Base-by-base conservation (phyloP, 1,140 invertebrate genomes). In the Acyrthosiphon pisum region DNA sequence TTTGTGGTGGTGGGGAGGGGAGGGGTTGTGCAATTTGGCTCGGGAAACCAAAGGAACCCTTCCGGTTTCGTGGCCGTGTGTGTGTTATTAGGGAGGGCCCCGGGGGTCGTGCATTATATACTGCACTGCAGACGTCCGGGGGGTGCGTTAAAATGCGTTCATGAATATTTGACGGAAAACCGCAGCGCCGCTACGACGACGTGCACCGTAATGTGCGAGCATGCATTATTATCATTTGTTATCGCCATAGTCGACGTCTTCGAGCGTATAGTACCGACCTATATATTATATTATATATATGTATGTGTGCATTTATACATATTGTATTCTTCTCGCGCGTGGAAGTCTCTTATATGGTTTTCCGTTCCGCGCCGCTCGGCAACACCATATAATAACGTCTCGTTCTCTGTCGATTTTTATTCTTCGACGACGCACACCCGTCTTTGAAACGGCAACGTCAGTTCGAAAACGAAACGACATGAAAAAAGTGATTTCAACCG, bases 131-230 rank as follows among this genome's bases (percentile, higher is more conserved):
- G 37, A 41, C 83, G 41, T n/a, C 23, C 41, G 84, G 83, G 23
- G 84, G 46, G 84, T 9, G 37, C 44, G 84, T 44, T 50, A 88
- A 90, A 46, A 81, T 46, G 30, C 56, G 90, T 91, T 81, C 90
- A 91, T 91, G 90, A 91, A 91, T 91, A 91, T 76, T 91, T 91
- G 41, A 91, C 89, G 37, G 56, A 68, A 48, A 90, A 68, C 46
- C 44, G 30, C 87, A 88, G 26, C 8, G 26, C 46, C 46, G 86
- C 44, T 48, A 88, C 46, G 87, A 88, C 48, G 87, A n/a, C 44
- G 46, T 50, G 46, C 48, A 48, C n/a, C 14, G 23, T n/a, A 20
- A 46, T 87, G 41, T 18, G 41, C 83, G 22, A 37, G 37, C 60
- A 30, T n/a, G 60, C 60, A n/a, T 76, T 76, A 76, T 46, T 26